Evolutionary conservation across 2,888 invertebrate genomes (phyloP), one percentile per base, ranked within the genome.

Genomic region (Lissonota sp.): DNA sequence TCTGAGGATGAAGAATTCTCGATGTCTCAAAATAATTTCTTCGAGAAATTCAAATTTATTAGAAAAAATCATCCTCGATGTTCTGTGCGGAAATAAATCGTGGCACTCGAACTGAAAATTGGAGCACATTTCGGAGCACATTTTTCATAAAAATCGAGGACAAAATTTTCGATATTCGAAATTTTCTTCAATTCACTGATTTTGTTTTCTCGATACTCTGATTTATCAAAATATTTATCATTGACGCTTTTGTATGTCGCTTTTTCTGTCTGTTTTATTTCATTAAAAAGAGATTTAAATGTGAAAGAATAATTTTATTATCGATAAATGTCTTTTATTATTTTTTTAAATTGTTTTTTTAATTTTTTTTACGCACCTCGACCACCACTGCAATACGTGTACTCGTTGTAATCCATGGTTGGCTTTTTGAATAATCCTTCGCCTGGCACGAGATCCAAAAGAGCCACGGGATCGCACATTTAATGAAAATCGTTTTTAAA

Each of bases 331-430:
- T 39, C 12, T 14, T 12, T 46, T 40, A 3, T 49, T 51, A 57
- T 70, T 57, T 37, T 44, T 58, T n/a, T 39, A 14, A 39, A 16
- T 70, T 70, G 57, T 66, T 73, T 75, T 57, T 46, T 51, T 80
- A 40, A 40, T 71, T 69, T 76, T 67, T 26, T 66, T 74, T 79
- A 86, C 87, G 89, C 90, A 91, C 91, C 91, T 90, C 91, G 90
- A 87, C 90, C 90, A 86, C 88, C 91, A 82, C 90, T 91, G 90
- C 92, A 92, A 84, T 92, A 92, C 74, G 92, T 91, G 88, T 92
- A 92, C 87, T 92, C 92, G 91, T 92, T 92, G 88, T 92, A 92
- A 90, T 92, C 92, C 91, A 91, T 92, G 87, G 87, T 88, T 79
- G 91, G 91, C 87, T 92, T 88, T 86, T 90, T 90, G 86, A 92